Evolutionary conservation across 2,113 vertebrate genomes (phyloP).

Genomic region (Rhineura floridana): DNA sequence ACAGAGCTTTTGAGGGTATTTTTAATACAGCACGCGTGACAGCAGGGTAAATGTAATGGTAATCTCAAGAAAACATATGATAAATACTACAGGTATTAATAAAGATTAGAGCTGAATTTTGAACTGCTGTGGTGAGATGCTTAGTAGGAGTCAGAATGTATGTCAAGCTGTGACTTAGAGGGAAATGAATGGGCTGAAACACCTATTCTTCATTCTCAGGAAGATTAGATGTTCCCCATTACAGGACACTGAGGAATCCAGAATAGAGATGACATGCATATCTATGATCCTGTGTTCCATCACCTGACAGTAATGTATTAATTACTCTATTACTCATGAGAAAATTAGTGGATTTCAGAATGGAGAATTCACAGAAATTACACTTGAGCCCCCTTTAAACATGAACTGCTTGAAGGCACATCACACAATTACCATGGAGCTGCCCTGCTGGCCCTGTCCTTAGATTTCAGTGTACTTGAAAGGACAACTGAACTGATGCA

Average conservation of each 20-base stretch:
- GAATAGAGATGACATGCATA: neutral
- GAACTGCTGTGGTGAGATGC: neutral
- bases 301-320: neutral
- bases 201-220: slow-evolving; percentile 12
- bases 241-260: neutral
- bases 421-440: neutral
- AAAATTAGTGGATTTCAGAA: neutral
- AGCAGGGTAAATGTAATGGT: neutral
- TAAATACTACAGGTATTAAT: neutral
- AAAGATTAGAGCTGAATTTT: neutral
- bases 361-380: neutral
- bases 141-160: neutral
- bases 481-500: neutral
- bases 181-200: slow-evolving; percentile 5
- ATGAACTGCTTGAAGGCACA: neutral
- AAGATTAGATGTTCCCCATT: slow-evolving; percentile 19
- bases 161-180: neutral
- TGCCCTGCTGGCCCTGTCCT: neutral
- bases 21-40: neutral
- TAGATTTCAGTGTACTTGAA: neutral
- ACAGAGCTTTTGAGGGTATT: neutral
- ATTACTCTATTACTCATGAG: neutral
- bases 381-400: neutral
- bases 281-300: slow-evolving; percentile 1
- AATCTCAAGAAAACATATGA: neutral